Evolutionary conservation across 1,140 invertebrate species (phyloP).

Genomic region (Zaprionus capensis): DNA sequence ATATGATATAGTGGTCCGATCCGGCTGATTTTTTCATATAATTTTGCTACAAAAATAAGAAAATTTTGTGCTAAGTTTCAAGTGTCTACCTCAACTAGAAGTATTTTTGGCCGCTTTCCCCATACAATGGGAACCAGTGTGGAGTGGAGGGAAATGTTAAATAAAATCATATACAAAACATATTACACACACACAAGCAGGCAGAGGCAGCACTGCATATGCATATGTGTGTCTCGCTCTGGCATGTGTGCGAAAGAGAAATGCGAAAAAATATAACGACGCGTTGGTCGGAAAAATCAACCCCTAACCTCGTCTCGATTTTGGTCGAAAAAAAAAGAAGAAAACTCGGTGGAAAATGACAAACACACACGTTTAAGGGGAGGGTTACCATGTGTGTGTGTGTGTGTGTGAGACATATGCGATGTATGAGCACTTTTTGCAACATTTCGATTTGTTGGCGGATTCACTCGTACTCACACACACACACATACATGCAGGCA

Average conservation of each 20-base stretch:
- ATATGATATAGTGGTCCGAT: no score
- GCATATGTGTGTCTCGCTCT: constrained; percentile 54
- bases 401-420: constrained; percentile 46
- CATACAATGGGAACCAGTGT: no score
- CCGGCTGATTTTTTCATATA: no score
- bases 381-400: constrained; percentile 58
- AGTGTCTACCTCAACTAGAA: no score
- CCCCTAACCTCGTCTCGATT: constrained; percentile 62
- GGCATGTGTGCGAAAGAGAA: constrained; percentile 75
- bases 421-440: constrained; percentile 78
- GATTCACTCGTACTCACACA: constrained; percentile 55
- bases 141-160: constrained; percentile 25
- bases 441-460: constrained; percentile 80
- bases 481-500: constrained; percentile 5
- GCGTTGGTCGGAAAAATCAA: constrained; percentile 76
- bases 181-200: constrained; percentile 53
- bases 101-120: no score
- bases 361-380: constrained; percentile 39
- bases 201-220: constrained; percentile 42
- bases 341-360: constrained; percentile 55
- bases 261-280: constrained; percentile 63
- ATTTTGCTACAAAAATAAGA: no score
- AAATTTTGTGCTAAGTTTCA: no score
- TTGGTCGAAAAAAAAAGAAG: constrained; percentile 41
- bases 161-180: constrained; percentile 83